phyloP scores from a whole-genome alignment of 1,140 invertebrate genomes.

The Diuraphis noxia region DNA sequence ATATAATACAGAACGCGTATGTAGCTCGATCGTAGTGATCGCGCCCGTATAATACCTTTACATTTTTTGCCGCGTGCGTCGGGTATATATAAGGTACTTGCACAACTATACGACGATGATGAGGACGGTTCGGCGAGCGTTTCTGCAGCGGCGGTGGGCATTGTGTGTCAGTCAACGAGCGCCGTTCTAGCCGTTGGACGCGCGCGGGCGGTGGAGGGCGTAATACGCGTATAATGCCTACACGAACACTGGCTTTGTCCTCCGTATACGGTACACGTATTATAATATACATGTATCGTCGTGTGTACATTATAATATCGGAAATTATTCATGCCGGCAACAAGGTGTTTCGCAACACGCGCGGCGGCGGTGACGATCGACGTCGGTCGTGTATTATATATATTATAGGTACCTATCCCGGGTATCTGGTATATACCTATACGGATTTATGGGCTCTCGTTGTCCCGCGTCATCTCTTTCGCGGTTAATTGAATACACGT shows the following conservation, averaged over 20 bases:
- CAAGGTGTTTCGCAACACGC: constrained; percentile 1
- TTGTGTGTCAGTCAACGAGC: neutral
- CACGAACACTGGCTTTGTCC: neutral
- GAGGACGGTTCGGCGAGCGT: neutral
- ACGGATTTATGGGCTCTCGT: constrained; percentile 33
- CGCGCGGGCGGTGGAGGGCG: neutral
- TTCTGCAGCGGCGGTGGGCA: neutral
- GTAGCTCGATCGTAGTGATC: neutral
- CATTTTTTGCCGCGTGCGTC: neutral
- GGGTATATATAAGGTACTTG: neutral
- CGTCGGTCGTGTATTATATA: neutral
- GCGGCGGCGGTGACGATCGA: neutral
- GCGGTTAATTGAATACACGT: constrained; percentile 50
- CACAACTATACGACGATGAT: no score
- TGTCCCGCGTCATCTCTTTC: neutral
- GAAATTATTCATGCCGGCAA: constrained; percentile 19
- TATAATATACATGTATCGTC: neutral
- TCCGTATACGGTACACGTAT: neutral
- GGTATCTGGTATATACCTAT: constrained; percentile 1
- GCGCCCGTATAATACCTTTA: no score
- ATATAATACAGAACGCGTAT: neutral
- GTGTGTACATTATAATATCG: neutral
- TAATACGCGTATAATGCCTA: neutral
- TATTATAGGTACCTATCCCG: neutral
- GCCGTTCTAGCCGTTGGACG: neutral